Evolutionary conservation across 2,888 invertebrate genomes (phyloP).

Genomic region (Drosophila picticornis): DNA sequence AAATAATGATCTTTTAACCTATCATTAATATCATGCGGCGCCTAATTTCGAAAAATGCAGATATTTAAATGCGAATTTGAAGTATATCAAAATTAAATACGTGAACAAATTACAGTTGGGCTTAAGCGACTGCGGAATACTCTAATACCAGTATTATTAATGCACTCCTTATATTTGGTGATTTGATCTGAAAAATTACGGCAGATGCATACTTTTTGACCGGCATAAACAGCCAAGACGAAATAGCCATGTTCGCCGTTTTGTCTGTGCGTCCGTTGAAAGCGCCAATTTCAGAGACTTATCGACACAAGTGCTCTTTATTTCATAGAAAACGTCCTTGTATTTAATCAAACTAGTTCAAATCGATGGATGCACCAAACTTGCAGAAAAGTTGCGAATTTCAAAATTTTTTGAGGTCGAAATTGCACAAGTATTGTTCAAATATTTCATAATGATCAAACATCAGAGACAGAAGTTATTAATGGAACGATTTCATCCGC

Average conservation of each 20-base stretch:
- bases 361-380: not conserved
- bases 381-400: not conserved
- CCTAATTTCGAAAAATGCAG: not conserved
- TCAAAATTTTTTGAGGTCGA: not conserved
- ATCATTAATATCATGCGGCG: not conserved
- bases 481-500: not conserved
- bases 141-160: not conserved
- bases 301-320: not conserved
- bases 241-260: not conserved
- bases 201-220: not conserved
- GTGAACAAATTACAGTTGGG: not conserved
- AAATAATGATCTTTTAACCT: not conserved
- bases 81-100: not conserved
- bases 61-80: not conserved
- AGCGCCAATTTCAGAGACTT: not conserved
- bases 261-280: not conserved
- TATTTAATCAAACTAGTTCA: not conserved
- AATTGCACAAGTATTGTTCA: not conserved
- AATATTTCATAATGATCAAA: not conserved
- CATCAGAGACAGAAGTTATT: not conserved
- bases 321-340: not conserved
- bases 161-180: not conserved
- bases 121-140: not conserved
- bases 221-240: not conserved
- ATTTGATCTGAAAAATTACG: not conserved